Percentiles rank a stretch among this genome's conserved stretches.
These are phyloP conservation scores for Troides aeacus DNA, from an alignment of 2,888 invertebrate species.

Conservation along the genomic window DNA sequence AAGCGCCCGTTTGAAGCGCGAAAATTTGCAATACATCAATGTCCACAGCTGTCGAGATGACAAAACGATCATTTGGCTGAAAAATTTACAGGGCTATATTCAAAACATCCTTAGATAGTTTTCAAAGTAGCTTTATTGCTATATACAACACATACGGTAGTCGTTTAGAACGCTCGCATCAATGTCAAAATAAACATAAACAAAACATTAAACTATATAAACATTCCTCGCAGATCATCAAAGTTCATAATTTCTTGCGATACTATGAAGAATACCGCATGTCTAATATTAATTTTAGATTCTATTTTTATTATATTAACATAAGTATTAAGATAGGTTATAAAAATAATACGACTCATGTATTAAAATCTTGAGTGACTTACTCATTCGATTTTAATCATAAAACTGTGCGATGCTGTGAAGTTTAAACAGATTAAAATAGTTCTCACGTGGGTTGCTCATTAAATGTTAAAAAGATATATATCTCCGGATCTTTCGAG, in stretches of 20 bases:
- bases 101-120: constrained; percentile 4
- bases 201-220: constrained; percentile 35
- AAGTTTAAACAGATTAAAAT: constrained; percentile 14
- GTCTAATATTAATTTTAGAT: not conserved
- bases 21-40: constrained; percentile 59
- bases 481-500: not conserved
- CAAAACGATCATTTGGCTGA: constrained; percentile 52
- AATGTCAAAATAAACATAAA: constrained; percentile 44
- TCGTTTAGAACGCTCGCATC: constrained; percentile 13
- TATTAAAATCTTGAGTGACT: not conserved
- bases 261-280: not conserved
- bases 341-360: not conserved
- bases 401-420: not conserved
- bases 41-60: constrained; percentile 48
- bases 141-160: constrained; percentile 9
- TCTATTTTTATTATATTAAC: not conserved
- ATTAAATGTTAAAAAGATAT: constrained; percentile 5
- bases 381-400: not conserved
- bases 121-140: constrained; percentile 18
- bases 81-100: constrained; percentile 35
- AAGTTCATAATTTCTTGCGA: constrained; percentile 1
- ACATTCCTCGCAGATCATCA: constrained; percentile 16
- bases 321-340: not conserved
- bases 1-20: constrained; percentile 8
- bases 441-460: constrained; percentile 14